phyloP scores from a whole-genome alignment of 2,888 invertebrate species.

The Agonopterix subpropinquella region DNA sequence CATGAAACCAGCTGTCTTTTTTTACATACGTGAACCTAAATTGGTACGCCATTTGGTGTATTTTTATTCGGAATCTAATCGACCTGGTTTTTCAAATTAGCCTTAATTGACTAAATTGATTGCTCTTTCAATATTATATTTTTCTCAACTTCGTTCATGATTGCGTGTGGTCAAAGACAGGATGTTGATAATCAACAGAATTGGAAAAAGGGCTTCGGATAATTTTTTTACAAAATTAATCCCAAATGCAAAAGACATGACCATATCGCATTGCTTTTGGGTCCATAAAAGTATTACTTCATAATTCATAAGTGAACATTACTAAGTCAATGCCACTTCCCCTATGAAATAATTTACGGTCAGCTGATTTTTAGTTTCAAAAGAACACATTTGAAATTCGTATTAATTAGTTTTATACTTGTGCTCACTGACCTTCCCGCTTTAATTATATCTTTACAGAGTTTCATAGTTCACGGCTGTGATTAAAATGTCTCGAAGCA shows the following conservation, averaged over 20 bases:
- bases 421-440: conserved; percentile 72
- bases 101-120: conserved; percentile 8
- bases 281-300: conserved; percentile 30
- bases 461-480: conserved; percentile 73
- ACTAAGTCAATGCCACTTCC: conserved; percentile 59
- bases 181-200: conserved; percentile 24
- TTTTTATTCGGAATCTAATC: not conserved
- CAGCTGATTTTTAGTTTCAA: conserved; percentile 63
- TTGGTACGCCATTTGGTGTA: not conserved
- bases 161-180: conserved; percentile 22
- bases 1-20: not conserved
- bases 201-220: not conserved
- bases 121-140: conserved; percentile 5
- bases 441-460: conserved; percentile 58
- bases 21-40: not conserved
- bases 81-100: not conserved
- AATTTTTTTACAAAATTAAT: not conserved
- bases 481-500: conserved; percentile 61
- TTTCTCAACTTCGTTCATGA: conserved; percentile 6
- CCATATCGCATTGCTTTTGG: not conserved
- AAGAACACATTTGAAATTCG: conserved; percentile 63
- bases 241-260: not conserved
- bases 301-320: conserved; percentile 23
- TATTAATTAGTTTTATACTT: conserved; percentile 61
- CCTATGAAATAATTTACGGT: conserved; percentile 70